Conservation (phyloP, 2,888 invertebrate genomes). For the Mellilla xanthometata region DNA sequence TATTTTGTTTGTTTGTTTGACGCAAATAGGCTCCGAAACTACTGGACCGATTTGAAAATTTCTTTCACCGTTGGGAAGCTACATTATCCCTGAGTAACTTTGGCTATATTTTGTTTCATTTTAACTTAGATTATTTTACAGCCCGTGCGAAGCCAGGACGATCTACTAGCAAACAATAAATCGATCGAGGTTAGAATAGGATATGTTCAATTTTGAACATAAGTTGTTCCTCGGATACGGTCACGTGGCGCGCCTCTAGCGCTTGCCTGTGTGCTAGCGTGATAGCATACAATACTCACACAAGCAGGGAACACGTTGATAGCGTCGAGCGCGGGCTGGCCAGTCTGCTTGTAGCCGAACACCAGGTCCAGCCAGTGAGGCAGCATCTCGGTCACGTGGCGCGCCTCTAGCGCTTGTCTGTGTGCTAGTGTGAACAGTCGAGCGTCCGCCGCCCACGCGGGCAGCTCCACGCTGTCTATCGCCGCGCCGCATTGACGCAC, state of each 20-base stretch:
- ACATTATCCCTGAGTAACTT: no score
- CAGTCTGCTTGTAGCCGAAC: slow-evolving; percentile 95
- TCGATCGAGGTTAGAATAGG: no score
- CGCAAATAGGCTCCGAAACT: no score
- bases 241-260: slow-evolving; percentile 90
- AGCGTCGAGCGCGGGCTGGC: slow-evolving; percentile 92
- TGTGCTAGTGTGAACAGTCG: slow-evolving; percentile 92
- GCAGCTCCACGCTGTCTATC: slow-evolving; percentile 90
- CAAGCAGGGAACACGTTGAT: slow-evolving; percentile 92
- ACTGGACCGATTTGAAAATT: no score
- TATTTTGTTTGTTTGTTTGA: no score
- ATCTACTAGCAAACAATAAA: no score
- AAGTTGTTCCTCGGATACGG: no score
- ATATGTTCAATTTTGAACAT: no score
- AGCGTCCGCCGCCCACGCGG: slow-evolving; percentile 90
- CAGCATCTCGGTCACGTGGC: slow-evolving; percentile 88
- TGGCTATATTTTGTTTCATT: no score
- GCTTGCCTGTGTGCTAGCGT: slow-evolving; percentile 92
- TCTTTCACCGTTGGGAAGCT: no score
- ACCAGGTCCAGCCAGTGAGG: slow-evolving; percentile 97
- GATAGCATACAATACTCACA: slow-evolving; percentile 75
- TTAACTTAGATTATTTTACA: no score
- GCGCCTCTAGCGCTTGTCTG: slow-evolving; percentile 92
- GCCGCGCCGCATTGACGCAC: slow-evolving; percentile 89
- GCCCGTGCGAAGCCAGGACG: no score